Evolutionary conservation across 2,113 vertebrate species (phyloP), one percentile per base, ranked within the genome.

Genomic region (Neopipo cinnamomea): DNA sequence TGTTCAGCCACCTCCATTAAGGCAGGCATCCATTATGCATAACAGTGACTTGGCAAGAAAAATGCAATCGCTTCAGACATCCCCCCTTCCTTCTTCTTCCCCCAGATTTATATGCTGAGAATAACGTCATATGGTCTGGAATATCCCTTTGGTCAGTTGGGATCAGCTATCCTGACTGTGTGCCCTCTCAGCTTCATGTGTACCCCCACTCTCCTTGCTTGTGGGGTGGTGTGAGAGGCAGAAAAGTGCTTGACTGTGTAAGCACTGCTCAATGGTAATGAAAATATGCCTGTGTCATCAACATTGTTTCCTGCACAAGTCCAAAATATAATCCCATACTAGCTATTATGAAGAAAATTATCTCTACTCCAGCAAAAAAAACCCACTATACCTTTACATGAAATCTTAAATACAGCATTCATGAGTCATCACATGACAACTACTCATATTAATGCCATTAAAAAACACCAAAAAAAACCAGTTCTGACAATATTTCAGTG

Each of bases 371-470:
- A 52, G 31, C 7, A 58, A 50, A 47, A 44, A 5, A 19, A 7
- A n/a, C n/a, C n/a, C 22, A 31, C 9, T 24, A 35, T 4, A 30
- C 11, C 30, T 47, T 62, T 52, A 41, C 18, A 70, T 21, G 21
- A 73, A 61, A 37, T 37, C 17, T 79, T 63, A 84, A 55, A 55
- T 70, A 33, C 5, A 44, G 8, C 14, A 44, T 33, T 62, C 6
- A 33, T 6, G 0, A 85, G n/a, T 23, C 1, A 2, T 7, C 21
- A 78, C 0, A 0, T 62, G n/a, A 33, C 18, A 78, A 52, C 44
- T 88, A 61, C 37, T 56, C 12, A 35, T 7, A 28, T 39, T 14
- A 58, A 44, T 41, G 27, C 1, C 23, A 24, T 59, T 72, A 72
- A 67, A 89, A 87, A 5, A 1, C 17, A 59, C 8, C 5, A 44